Base-by-base conservation (phyloP, 2,888 invertebrate species). In the Eupithecia subfuscata region DNA sequence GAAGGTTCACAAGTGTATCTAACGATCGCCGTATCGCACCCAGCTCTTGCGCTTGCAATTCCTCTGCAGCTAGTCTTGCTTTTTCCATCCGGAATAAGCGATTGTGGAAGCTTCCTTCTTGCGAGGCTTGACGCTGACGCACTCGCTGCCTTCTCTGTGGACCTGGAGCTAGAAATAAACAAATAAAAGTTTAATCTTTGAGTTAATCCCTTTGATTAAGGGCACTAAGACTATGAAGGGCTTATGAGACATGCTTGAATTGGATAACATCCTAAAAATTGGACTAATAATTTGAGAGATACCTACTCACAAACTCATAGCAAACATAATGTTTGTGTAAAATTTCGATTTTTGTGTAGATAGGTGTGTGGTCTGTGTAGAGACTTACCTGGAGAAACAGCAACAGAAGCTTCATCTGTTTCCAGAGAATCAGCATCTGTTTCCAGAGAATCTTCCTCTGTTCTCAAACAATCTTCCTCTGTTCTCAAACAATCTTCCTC, bases 351-450 rank as follows among this genome's bases (percentile, higher is more conserved):
- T n/a, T n/a, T n/a, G n/a, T 45, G 45, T 45, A 45, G 7, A 8
- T 18, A 52, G n/a, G n/a, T n/a, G n/a, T n/a, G n/a, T n/a, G n/a
- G n/a, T n/a, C n/a, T n/a, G n/a, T n/a, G n/a, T n/a, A n/a, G n/a
- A n/a, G n/a, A n/a, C n/a, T 52, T 52, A 52, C 52, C n/a, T 52
- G 52, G 52, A 52, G 52, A 52, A 52, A n/a, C 52, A n/a, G 52
- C 48, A 48, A 48, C 6, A 18, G 18, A 48, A 48, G 8, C 52
- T 9, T 52, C n/a, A n/a, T 52, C n/a, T 8, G 52, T 5, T 52
- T 52, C 52, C 3, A 52, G 52, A 52, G 52, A 52, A 52, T 52
- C 52, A n/a, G 52, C 16, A 18, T 48, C 48, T 8, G 43, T 14
- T 45, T 14, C 43, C 43, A 45, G 14, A 45, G 43, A 45, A 45